A percentile compares a stretch with the other conserved stretches of the same genome.
These are phyloP conservation scores for Chiroxiphia lanceolata DNA, from an alignment of 2,797 vertebrate species.

Conservation along the genomic window DNA sequence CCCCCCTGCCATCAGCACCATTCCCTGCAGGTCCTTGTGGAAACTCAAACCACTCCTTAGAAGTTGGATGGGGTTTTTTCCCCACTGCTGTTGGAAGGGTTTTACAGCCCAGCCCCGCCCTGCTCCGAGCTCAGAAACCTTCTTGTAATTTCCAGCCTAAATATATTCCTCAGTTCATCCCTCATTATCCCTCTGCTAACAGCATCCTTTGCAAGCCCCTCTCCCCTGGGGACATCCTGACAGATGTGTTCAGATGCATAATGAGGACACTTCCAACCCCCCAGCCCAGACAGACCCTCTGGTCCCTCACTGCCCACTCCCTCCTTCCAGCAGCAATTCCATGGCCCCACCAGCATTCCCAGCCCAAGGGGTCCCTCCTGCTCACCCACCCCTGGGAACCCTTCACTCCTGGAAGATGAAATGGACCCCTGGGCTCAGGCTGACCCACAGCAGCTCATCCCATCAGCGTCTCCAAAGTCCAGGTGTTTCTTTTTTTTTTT, in stretches of 20 bases:
- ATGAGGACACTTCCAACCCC: background rate
- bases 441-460: background rate
- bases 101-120: background rate
- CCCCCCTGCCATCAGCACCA: too few species aligned
- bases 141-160: background rate
- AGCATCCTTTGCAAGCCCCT: too few species aligned
- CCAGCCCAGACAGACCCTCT: background rate
- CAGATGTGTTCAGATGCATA: background rate
- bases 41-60: background rate
- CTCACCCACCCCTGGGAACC: background rate
- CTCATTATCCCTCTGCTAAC: background rate
- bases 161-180: background rate
- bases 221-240: background rate
- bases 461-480: background rate
- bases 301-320: background rate
- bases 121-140: background rate
- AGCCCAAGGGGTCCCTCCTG: fast-evolving
- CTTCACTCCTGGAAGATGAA: background rate
- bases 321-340: background rate
- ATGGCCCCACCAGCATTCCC: fast-evolving
- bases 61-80: background rate
- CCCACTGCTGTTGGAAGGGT: background rate
- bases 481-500: background rate
- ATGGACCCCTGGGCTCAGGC: background rate
- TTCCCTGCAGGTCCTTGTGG: background rate